These are phyloP conservation scores for Python bivittatus DNA, from an alignment of 2,113 vertebrate genomes.

Conservation along the genomic window DNA sequence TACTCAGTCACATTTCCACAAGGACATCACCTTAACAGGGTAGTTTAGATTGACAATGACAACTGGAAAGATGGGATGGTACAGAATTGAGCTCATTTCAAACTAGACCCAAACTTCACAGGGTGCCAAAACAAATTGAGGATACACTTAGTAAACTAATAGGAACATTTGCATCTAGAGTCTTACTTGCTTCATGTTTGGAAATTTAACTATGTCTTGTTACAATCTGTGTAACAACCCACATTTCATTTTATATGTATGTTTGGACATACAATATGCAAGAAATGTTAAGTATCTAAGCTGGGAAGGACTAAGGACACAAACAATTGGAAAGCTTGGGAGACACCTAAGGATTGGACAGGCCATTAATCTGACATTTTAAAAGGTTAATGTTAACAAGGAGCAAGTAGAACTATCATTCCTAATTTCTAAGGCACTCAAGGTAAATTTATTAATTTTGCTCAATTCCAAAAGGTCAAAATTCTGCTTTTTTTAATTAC, in stretches of 20 bases:
- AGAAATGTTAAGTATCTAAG: not conserved
- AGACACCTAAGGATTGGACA: not conserved
- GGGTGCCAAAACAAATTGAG: not conserved
- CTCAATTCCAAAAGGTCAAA: not conserved
- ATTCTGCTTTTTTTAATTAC: not conserved
- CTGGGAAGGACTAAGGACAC: not conserved
- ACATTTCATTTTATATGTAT: not conserved
- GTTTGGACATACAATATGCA: not conserved
- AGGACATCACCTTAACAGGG: not conserved
- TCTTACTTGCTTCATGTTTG: not conserved
- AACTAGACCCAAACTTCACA: not conserved
- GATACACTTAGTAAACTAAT: not conserved
- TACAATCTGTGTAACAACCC: not conserved
- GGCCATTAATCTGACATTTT: not conserved
- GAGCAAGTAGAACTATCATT: not conserved
- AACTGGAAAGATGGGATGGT: not conserved
- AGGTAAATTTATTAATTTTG: not conserved
- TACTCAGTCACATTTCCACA: not conserved
- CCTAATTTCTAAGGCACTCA: not conserved
- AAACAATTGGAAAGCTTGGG: not conserved
- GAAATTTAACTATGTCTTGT: not conserved
- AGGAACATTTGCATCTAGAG: not conserved
- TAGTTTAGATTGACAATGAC: not conserved
- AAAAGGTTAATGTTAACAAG: too few relatives aligned
- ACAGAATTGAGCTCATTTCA: not conserved